Base-by-base conservation (phyloP, 2,797 vertebrate genomes). In the Neosalanx taihuensis region DNA sequence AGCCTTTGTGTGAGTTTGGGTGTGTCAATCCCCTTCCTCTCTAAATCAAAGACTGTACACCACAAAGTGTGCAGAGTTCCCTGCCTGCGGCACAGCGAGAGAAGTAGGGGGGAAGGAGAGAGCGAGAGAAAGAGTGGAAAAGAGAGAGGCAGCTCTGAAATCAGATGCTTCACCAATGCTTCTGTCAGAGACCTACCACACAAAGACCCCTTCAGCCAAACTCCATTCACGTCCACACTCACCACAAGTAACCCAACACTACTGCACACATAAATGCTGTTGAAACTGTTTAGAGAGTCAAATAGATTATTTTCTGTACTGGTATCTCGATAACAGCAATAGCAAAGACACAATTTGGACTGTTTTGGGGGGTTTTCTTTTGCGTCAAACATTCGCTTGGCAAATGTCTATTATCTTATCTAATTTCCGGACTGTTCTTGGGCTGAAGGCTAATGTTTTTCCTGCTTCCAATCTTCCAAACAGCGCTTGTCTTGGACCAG, bases 11-110 rank as follows among this genome's bases (percentile, higher is more conserved):
- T 78, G 74, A 29, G 66, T 64, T 81, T 84, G 87, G 89, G 89
- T 84, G 87, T 88, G 87, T 74, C 65, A 70, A 75, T 82, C 84
- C 86, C 88, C 87, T 88, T 90, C 89, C 90, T 90, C 80, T 72
- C 80, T 70, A 86, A 87, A 90, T 91, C 89, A 92, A 92, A 92
- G 88, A 72, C 77, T 67, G 53, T 69, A 83, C 79, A 88, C 86
- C 89, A 91, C 83, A 90, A 90, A 90, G 89, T 88, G 76, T 46
- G 70, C 66, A 56, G 76, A 84, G 81, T 86, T 80, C 86, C 76
- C 46, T 13, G 67, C 53, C 53, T 37, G 51, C 17, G 51, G 51
- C 51, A n/a, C 87, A 73, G 80, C 82, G 84, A 90, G 85, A 91
- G 79, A 72, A 79, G 84, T 88, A 78, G 80, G 83, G 77, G 64